These are phyloP conservation scores for Ernsta delagoae DNA, from an alignment of 2,888 invertebrate genomes.

Conservation along the genomic window DNA sequence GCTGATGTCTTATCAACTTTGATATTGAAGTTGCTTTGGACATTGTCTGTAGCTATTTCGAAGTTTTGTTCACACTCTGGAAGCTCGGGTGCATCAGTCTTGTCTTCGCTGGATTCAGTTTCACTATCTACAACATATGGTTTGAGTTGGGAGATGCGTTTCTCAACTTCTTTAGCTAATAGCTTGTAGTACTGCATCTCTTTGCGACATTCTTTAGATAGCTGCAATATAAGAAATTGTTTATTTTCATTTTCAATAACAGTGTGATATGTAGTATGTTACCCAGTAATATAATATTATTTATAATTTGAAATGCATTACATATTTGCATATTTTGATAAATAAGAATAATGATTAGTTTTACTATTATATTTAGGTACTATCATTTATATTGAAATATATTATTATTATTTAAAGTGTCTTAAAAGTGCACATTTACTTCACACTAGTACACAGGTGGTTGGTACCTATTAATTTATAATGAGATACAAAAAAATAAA, in stretches of 20 bases:
- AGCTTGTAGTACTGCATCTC: slow-evolving; percentile 89
- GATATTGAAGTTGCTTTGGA: slow-evolving; percentile 44
- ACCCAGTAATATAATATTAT: too few species aligned
- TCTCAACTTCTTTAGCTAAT: slow-evolving; percentile 87
- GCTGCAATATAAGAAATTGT: slow-evolving; percentile 73
- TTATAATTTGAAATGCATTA: too few species aligned
- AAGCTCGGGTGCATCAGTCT: slow-evolving; percentile 64
- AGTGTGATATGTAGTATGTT: too few species aligned
- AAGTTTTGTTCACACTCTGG: slow-evolving; percentile 59
- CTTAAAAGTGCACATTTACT: too few species aligned
- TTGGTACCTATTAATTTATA: too few species aligned
- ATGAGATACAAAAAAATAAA: too few species aligned
- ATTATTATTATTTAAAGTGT: too few species aligned
- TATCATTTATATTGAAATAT: too few species aligned
- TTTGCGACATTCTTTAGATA: slow-evolving; percentile 86
- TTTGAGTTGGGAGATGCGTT: slow-evolving; percentile 76
- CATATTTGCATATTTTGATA: too few species aligned
- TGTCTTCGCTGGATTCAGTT: slow-evolving; percentile 57
- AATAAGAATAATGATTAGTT: too few species aligned
- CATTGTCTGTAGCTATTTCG: slow-evolving; percentile 49
- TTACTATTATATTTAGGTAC: too few species aligned
- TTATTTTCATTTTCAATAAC: not conserved
- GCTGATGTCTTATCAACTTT: slow-evolving; percentile 45
- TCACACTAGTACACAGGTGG: too few species aligned
- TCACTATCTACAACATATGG: slow-evolving; percentile 63